A percentile compares a stretch with the other conserved stretches of the same genome.
phyloP scores from a whole-genome alignment of 2,113 vertebrate species.

The Thermophis baileyi region DNA sequence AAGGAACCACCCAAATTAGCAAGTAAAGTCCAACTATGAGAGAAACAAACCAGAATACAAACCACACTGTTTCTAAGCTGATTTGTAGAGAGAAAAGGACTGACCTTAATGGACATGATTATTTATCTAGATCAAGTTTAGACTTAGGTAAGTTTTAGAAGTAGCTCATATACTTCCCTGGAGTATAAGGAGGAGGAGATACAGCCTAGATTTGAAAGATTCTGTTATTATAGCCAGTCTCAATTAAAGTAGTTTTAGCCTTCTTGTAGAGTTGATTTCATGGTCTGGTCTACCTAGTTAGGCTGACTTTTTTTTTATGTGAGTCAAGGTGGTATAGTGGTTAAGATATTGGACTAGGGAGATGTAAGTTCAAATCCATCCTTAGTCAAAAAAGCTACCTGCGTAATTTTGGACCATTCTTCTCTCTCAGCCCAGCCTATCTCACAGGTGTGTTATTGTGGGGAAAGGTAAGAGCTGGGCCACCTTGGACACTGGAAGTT shows the following conservation, averaged over 20 bases:
- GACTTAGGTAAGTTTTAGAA: not conserved
- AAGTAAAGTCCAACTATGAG: not conserved
- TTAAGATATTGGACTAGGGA: not conserved
- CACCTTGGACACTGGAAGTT: not conserved
- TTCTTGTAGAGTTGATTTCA: not conserved
- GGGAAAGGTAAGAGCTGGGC: not conserved
- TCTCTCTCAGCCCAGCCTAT: not conserved
- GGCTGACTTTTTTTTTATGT: not conserved
- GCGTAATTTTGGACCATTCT: not conserved
- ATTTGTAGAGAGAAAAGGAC: not conserved
- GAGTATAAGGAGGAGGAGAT: too few species aligned
- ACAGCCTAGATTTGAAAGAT: not conserved
- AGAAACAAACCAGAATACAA: not conserved
- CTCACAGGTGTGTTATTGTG: not conserved
- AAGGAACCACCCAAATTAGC: not conserved
- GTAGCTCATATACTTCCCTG: not conserved
- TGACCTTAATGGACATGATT: not conserved
- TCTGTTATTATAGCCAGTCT: not conserved
- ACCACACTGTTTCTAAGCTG: not conserved
- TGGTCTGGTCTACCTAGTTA: not conserved
- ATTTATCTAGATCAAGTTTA: not conserved
- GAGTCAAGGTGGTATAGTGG: not conserved
- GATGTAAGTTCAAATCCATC: not conserved
- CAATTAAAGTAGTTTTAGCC: not conserved
- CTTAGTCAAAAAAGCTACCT: not conserved